Evolutionary conservation across 2,797 vertebrate species (phyloP), one percentile per base, ranked within the genome.

Genomic region (Erithacus rubecula): DNA sequence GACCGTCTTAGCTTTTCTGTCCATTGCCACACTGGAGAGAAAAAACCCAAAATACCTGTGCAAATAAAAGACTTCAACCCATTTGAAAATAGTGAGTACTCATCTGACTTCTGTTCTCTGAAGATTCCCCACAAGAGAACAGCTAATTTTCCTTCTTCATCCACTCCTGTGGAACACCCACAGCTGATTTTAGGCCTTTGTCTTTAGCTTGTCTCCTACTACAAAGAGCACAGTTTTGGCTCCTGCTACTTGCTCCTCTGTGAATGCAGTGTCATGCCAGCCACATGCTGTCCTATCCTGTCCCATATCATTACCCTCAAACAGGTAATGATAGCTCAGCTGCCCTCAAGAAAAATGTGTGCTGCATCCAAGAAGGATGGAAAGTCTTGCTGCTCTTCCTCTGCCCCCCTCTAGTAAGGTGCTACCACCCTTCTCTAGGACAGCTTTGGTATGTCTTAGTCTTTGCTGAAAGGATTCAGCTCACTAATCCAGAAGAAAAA

Each of bases 31-130:
- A 39, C 27, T 24, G 95, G 83, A 15, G 5, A 75, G 22, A 74
- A 37, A 1, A 64, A 30, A 15, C 22, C 3, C 65, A 70, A 23
- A 63, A 78, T 10, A 32, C 72, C 79, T 52, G 70, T 10, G 5
- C 46, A 1, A 83, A 86, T 92, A 72, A 20, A 83, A 64, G 3
- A 46, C 23, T 97, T 98, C 62, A n/a, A 4, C 1, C 97, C 97
- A 20, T 95, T 97, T 71, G 18, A 19, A 20, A 95, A 97, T 13
- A 83, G 97, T 98, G 93, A 98, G 98, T 98, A 85, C 22, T 80
- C 8, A 3, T 53, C 15, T 86, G n/a, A 13, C 17, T 55, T 79
- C 23, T 18, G 30, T 21, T 51, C 39, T 43, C 69, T 70, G 23
- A 85, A 77, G n/a, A 22, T 92, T 65, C 16, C 5, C 10, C 22